Conservation (phyloP, 1,140 invertebrate species). For the Geopemphigus sp. region DNA sequence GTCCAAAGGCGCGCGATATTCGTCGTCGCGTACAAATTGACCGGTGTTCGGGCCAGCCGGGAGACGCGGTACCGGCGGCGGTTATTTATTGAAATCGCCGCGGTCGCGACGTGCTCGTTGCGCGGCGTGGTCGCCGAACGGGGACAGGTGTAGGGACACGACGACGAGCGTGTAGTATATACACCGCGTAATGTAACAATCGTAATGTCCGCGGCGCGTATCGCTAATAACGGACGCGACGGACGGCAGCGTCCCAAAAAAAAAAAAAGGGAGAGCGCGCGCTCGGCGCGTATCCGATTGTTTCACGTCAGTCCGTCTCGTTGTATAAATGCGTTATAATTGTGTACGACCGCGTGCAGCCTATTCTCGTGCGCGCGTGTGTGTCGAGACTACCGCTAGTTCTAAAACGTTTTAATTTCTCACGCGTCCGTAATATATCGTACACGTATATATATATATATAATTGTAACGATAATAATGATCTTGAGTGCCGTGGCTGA, state of each 20-base stretch:
- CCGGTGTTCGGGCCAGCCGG: too few species aligned
- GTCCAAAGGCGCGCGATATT: not conserved
- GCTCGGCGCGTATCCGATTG: not conserved
- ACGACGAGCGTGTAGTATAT: not conserved
- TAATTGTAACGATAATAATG: conserved; percentile 11
- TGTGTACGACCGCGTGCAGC: not conserved
- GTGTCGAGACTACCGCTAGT: not conserved
- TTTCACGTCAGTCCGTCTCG: conserved; percentile 26
- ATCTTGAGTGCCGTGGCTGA: conserved; percentile 6
- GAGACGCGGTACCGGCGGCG: too few species aligned
- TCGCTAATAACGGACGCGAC: too few species aligned
- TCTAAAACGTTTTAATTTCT: conserved; percentile 46
- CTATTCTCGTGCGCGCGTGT: too few species aligned
- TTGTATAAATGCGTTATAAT: not conserved
- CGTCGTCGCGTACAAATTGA: conserved; percentile 2
- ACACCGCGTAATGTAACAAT: too few species aligned
- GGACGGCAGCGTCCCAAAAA: too few species aligned
- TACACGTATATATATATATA: too few species aligned
- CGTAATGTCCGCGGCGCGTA: too few species aligned
- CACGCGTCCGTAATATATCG: not conserved
- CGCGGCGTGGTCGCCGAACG: too few species aligned
- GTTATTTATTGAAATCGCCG: conserved; percentile 35
- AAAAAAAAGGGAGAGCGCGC: not conserved
- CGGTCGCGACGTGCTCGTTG: conserved; percentile 47
- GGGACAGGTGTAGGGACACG: too few species aligned